Evolutionary conservation across 2,888 invertebrate species (phyloP).

Genomic region (Heliconius cydno): DNA sequence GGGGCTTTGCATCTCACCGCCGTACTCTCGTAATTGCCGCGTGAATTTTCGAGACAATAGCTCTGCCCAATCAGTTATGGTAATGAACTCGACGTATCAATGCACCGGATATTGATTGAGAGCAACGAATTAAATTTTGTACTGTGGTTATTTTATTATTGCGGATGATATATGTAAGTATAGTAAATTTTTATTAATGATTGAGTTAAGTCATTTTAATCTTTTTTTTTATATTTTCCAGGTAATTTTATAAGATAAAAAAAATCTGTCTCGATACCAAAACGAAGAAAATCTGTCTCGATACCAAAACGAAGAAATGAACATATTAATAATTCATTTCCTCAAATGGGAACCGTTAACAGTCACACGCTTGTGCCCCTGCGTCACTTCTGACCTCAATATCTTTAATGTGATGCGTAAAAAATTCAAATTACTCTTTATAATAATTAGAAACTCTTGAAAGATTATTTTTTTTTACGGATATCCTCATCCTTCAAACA

Average conservation of each 20-base stretch:
- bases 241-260: no score
- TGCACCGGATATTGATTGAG: slow-evolving; percentile 48
- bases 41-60: slow-evolving; percentile 59
- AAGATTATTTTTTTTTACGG: background rate
- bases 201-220: background rate
- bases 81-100: slow-evolving; percentile 67
- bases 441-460: no score
- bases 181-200: background rate
- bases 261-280: no score
- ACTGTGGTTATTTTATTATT: slow-evolving; percentile 20
- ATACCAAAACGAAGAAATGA: no score
- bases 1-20: slow-evolving; percentile 47
- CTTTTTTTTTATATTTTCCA: background rate
- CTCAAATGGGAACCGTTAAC: no score
- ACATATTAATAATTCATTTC: no score
- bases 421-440: no score
- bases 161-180: background rate
- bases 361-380: no score
- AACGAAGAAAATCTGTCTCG: no score
- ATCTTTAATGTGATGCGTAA: no score
- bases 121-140: slow-evolving; percentile 33
- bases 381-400: no score
- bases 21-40: slow-evolving; percentile 56
- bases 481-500: background rate
- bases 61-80: slow-evolving; percentile 75